phyloP scores from a whole-genome alignment of 2,797 vertebrate species.

The Hydrophis major region DNA sequence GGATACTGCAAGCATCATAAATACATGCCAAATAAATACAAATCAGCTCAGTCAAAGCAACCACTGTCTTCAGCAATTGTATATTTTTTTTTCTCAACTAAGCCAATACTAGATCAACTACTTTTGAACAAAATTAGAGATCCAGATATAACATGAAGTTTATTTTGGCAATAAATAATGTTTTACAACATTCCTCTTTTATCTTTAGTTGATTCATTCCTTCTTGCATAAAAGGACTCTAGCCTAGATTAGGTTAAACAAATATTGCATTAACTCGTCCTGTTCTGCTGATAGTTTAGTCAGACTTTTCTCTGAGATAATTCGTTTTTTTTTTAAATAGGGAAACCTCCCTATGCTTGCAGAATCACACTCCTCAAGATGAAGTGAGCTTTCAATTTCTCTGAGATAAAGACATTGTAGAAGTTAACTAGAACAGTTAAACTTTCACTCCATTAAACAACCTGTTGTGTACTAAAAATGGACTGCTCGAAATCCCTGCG shows the following conservation, averaged over 20 bases:
- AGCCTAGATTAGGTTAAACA: not conserved
- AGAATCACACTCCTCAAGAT: not conserved
- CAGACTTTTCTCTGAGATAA: accelerated
- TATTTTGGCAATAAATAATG: conserved; percentile 7
- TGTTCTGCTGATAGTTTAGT: not conserved
- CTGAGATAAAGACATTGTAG: not conserved
- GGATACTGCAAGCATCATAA: not conserved
- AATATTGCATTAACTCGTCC: not conserved
- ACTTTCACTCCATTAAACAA: not conserved
- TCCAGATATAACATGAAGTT: not conserved
- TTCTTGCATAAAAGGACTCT: conserved; percentile 30
- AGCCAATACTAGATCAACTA: not conserved
- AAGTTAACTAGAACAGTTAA: not conserved
- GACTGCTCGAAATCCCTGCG: no score
- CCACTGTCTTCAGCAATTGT: not conserved
- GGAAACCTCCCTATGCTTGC: not conserved
- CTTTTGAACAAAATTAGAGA: not conserved
- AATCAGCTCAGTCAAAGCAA: not conserved
- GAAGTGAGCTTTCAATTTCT: not conserved
- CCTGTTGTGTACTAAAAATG: no score
- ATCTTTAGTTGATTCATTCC: not conserved
- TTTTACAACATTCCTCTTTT: not conserved
- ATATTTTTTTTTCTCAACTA: not conserved
- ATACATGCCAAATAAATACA: not conserved
- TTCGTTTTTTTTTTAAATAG: not conserved